phyloP scores from a whole-genome alignment of 2,888 invertebrate genomes.

The Lasioglossum morio region DNA sequence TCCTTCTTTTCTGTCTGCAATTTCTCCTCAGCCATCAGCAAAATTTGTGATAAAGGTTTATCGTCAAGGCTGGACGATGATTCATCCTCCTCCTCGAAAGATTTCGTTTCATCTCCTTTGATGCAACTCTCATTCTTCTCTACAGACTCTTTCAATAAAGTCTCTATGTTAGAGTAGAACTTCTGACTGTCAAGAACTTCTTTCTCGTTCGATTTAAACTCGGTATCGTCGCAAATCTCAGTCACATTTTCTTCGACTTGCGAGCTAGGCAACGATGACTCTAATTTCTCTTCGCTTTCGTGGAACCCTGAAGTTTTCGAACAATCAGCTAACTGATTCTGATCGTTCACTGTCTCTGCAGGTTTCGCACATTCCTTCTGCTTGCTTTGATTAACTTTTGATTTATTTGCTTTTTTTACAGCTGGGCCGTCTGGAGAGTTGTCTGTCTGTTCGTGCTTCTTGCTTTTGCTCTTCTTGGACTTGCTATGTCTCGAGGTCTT shows the following conservation, averaged over 20 bases:
- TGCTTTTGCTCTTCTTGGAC: slow-evolving; percentile 23
- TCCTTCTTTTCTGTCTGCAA: slow-evolving; percentile 10
- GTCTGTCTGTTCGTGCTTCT: slow-evolving; percentile 20
- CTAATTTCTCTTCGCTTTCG: not conserved
- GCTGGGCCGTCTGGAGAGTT: not conserved
- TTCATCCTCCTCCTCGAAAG: slow-evolving; percentile 31
- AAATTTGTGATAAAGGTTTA: slow-evolving; percentile 62
- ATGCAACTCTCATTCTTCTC: not conserved
- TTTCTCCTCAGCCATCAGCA: slow-evolving; percentile 29
- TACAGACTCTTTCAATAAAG: not conserved
- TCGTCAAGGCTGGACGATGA: slow-evolving; percentile 62
- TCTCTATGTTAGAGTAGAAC: not conserved
- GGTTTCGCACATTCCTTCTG: not conserved
- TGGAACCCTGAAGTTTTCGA: not conserved
- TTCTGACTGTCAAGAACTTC: not conserved
- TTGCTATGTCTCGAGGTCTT: slow-evolving; percentile 16
- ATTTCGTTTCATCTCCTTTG: not conserved
- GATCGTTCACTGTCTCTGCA: not conserved
- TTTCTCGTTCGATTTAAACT: not conserved
- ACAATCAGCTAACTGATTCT: not conserved
- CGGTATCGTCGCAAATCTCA: not conserved
- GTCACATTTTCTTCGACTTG: not conserved
- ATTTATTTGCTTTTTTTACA: not conserved
- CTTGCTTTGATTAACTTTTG: slow-evolving; percentile 20
- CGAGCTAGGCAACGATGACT: not conserved